Evolutionary conservation across 2,113 vertebrate genomes (phyloP), one percentile per base, ranked within the genome.

Genomic region (Leptodactylus fuscus): DNA sequence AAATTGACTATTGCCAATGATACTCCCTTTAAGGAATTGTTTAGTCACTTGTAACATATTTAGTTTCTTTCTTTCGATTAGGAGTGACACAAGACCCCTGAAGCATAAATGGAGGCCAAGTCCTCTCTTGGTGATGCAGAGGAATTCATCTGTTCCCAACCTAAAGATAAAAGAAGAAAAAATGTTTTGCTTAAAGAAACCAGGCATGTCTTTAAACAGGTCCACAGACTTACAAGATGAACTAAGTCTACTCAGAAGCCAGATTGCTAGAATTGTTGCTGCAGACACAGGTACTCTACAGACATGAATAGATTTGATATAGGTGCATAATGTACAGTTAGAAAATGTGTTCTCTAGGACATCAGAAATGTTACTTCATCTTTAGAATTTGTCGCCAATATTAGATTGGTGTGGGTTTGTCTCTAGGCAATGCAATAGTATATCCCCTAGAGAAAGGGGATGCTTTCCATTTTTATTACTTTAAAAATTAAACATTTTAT

Each of bases 41-140:
- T 67, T 12, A 34, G 32, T 34, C 18, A 67, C 20, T 29, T 13
- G 36, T 48, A 1, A 29, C 71, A n/a, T 22, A 77, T 81, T 67
- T 29, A 2, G 4, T 79, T 48, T 53, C 11, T 34, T 36, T 78
- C 15, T 87, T 2, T 87, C 74, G 87, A 71, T 80, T 83, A 99
- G 98, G 88, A 99, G 97, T 0, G 98, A 99, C 90, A 87, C 94
- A 0, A 97, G 98, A 5, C 98, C 98, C 0, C 91, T 99, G 84
- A 96, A 97, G 90, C 97, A 99, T 49, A 97, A 97, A 58, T 99
- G 98, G 98, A 95, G 97, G 87, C 98, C 98, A 0, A 99, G 97
- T 11, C 97, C 98, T 44, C 94, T 99, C 90, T 94, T 97, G 0
- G 96, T 99, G 24, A 97, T 99, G 85, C 98, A 99, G 85, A 95